Evolutionary conservation across 2,888 invertebrate genomes (phyloP).

Genomic region (Nasonovia ribisnigri): DNA sequence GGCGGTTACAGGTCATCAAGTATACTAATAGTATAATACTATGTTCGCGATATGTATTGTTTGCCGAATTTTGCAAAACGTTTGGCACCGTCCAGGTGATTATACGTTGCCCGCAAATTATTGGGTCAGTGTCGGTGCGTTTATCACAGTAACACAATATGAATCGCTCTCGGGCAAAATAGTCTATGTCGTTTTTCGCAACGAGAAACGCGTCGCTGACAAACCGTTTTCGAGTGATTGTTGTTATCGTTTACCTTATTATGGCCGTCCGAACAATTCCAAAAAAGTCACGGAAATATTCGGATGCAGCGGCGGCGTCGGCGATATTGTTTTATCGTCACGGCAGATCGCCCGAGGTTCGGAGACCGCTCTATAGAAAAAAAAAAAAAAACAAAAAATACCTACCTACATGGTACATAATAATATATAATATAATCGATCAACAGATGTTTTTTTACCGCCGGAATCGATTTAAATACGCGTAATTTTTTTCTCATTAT

Average conservation of each 20-base stretch:
- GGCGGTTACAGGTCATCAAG: background rate
- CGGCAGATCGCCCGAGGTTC: background rate
- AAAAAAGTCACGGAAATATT: background rate
- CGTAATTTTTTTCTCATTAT: background rate
- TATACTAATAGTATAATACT: too few species aligned
- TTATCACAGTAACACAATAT: background rate
- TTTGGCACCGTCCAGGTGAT: background rate
- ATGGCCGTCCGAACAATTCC: background rate
- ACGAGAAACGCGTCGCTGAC: background rate
- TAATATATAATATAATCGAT: background rate
- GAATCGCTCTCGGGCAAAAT: background rate
- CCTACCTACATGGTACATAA: background rate
- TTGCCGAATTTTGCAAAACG: background rate
- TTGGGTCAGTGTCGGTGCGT: background rate
- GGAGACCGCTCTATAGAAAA: background rate
- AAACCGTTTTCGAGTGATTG: background rate
- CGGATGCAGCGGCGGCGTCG: background rate
- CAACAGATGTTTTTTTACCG: background rate
- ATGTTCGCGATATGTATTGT: background rate
- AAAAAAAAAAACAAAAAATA: background rate
- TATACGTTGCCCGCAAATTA: background rate
- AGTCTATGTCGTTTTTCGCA: background rate
- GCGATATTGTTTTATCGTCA: background rate
- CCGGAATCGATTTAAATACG: background rate
- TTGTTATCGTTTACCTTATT: background rate